phyloP scores from a whole-genome alignment of 2,888 invertebrate genomes.

The Dusona sp. region DNA sequence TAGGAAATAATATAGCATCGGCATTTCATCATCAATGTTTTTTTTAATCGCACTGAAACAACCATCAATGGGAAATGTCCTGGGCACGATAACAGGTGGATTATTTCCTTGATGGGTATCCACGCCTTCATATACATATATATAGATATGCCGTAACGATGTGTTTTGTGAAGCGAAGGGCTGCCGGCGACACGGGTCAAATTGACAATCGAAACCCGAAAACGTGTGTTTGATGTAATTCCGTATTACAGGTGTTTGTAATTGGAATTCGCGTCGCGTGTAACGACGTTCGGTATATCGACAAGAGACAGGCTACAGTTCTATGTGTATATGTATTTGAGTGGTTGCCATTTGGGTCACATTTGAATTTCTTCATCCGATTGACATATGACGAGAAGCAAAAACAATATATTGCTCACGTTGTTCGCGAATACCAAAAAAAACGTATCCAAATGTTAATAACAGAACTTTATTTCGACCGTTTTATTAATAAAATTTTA shows the following conservation, averaged over 20 bases:
- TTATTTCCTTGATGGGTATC: conserved; percentile 37
- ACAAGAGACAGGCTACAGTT: conserved; percentile 6
- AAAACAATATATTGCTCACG: no score
- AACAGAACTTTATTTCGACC: no score
- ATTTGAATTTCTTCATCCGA: no score
- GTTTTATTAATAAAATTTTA: no score
- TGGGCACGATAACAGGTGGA: conserved; percentile 50
- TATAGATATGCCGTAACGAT: conserved; percentile 42
- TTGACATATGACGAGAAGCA: no score
- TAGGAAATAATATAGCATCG: background rate
- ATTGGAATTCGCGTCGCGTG: conserved; percentile 71
- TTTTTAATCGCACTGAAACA: conserved; percentile 44
- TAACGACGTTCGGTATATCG: conserved; percentile 66
- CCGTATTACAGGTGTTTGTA: conserved; percentile 73
- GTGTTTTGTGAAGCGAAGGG: conserved; percentile 55
- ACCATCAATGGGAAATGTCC: conserved; percentile 36
- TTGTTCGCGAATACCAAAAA: no score
- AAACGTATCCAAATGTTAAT: no score
- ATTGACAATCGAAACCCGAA: conserved; percentile 71
- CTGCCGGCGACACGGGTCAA: conserved; percentile 66
- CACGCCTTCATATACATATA: conserved; percentile 6
- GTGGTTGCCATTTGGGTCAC: no score
- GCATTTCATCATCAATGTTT: conserved; percentile 12
- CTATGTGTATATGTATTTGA: background rate
- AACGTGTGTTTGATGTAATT: conserved; percentile 69